Evolutionary conservation across 35 echinoderm and acorn worm species (phyloP).

Genomic region (Chiridota heheva): DNA sequence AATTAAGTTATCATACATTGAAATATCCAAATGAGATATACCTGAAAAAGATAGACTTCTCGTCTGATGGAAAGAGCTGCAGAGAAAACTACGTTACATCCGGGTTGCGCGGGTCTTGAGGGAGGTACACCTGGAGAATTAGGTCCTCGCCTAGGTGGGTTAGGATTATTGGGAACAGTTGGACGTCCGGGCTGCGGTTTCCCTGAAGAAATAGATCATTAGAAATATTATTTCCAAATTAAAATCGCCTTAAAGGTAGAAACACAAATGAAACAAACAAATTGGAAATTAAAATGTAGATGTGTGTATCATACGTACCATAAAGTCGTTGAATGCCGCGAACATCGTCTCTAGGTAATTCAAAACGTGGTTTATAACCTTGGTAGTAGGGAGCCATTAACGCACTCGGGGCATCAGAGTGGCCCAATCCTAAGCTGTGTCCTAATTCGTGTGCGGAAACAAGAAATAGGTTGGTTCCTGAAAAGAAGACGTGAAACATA

Average conservation of each 20-base stretch:
- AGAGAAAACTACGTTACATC: constrained; percentile 18
- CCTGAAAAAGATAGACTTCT: constrained; percentile 63
- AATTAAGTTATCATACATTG: background rate
- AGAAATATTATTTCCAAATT: background rate
- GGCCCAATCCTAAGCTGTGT: constrained; percentile 90
- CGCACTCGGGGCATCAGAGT: constrained; percentile 53
- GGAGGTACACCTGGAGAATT: background rate
- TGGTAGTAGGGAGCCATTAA: constrained; percentile 96
- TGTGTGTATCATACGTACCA: constrained; percentile 58
- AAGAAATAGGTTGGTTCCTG: constrained; percentile 81
- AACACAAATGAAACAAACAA: background rate
- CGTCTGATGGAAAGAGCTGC: constrained; percentile 30
- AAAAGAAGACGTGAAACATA: background rate
- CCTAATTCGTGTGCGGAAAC: constrained; percentile 95
- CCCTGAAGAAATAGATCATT: background rate
- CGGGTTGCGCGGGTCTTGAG: background rate
- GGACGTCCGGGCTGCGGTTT: background rate
- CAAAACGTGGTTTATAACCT: constrained; percentile 62
- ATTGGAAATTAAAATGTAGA: background rate
- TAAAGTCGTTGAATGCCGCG: constrained; percentile 78
- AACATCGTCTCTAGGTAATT: constrained; percentile 59
- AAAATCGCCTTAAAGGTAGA: too few relatives aligned
- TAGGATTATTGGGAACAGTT: background rate
- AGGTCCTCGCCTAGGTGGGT: background rate
- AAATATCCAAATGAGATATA: background rate